Evolutionary conservation across 53 echinoderm and acorn worm genomes (phyloP), one percentile per base, ranked within the genome.

Genomic region (Mesocentrotus franciscanus): DNA sequence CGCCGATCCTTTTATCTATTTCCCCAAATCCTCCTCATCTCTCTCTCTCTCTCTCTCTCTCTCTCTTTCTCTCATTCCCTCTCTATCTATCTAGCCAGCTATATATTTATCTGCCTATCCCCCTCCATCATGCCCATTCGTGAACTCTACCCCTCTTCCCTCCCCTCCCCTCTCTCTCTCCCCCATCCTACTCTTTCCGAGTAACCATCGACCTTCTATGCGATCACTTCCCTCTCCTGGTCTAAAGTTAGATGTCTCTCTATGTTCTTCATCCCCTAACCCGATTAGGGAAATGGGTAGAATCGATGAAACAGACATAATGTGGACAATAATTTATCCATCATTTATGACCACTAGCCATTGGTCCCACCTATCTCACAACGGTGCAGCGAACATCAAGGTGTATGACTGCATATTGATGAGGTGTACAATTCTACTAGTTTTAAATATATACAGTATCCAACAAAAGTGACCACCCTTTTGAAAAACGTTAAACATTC

Each of bases 321-420:
- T 35, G 60, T 58, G 90, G 33, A 90, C 26, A 60, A 42, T 81
- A 81, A 90, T 90, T 90, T 90, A 90, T 90, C 58, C 60, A 60
- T 60, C 90, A 60, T 90, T 90, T 29, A 90, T 33, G 12, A 60
- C 33, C 90, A 60, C 58, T 16, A 59, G 58, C 27, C 90, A 58
- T 58, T 74, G 32, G 74, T 10, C 1, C 29, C 29, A 74, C 29
- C 29, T 74, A 30, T 74, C 11, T 74, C 68, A 74, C 74, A 74
- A 74, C 32, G 74, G 74, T 74, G 10, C 9, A 6, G 72, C 29
- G 30, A 27, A 12, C 29, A 29, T 30, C 14, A 16, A 62, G 18
- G 11, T 62, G 62, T 9, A 62, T 16, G 62, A 13, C 62, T 18
- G 2, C 18, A 16, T 3, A 62, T 9, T 62, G 62, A 1, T 62